phyloP scores from a whole-genome alignment of 2,113 vertebrate species.

The Corythornis cristatus region DNA sequence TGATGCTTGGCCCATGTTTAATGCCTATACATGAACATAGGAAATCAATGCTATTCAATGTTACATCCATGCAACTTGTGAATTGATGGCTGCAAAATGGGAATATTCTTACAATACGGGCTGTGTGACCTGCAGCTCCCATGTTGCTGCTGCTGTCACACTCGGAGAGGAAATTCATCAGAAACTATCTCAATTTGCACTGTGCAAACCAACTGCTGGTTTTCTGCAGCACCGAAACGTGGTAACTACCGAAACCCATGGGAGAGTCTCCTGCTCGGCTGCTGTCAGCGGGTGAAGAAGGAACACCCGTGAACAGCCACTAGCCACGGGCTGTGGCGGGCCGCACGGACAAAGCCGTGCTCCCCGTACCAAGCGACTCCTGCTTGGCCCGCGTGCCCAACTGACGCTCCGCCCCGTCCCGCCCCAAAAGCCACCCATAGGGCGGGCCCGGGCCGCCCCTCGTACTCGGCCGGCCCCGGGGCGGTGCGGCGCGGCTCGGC shows the following conservation, averaged over 20 bases:
- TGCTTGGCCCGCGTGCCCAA: too few relatives aligned
- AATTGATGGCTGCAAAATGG: not conserved
- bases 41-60: fast-evolving
- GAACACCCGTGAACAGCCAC: not conserved
- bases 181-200: not conserved
- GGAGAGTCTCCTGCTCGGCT: fast-evolving
- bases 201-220: fast-evolving
- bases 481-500: not conserved
- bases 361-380: not conserved
- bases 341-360: not conserved
- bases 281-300: fast-evolving
- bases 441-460: not conserved
- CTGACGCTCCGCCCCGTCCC: not conserved
- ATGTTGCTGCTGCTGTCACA: not conserved
- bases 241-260: fast-evolving
- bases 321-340: fast-evolving
- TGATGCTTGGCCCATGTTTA: too few relatives aligned
- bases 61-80: too few relatives aligned
- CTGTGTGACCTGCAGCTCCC: too few relatives aligned
- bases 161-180: not conserved
- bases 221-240: not conserved
- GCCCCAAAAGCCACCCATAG: not conserved
- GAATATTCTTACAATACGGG: fast-evolving
- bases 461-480: not conserved
- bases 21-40: not conserved